phyloP scores from a whole-genome alignment of 2,888 invertebrate genomes.

The Pristionchus entomophagus region DNA sequence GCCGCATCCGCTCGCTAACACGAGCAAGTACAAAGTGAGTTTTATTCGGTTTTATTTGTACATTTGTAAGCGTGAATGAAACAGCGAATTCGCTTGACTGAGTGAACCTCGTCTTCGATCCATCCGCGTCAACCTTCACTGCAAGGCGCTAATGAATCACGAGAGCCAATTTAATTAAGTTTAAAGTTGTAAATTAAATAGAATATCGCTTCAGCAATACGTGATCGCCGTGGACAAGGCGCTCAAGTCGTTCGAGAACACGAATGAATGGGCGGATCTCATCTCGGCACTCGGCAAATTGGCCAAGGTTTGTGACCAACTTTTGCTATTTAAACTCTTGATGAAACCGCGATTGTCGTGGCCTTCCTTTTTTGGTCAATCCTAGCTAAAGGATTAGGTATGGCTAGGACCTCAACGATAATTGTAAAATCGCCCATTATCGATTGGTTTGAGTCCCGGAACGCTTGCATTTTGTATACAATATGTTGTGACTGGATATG shows the following conservation, averaged over 20 bases:
- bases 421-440: neutral
- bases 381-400: neutral
- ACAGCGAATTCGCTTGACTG: no score
- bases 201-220: slow-evolving; percentile 79
- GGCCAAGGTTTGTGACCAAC: slow-evolving; percentile 83
- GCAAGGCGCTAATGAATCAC: no score
- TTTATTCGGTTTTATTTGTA: neutral
- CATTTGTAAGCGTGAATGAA: no score
- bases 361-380: neutral
- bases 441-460: neutral
- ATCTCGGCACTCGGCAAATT: slow-evolving; percentile 91
- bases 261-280: slow-evolving; percentile 95
- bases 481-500: neutral
- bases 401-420: no score
- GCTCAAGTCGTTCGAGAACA: slow-evolving; percentile 90
- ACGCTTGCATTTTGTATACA: neutral
- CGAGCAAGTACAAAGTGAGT: slow-evolving; percentile 61
- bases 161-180: neutral
- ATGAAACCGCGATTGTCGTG: neutral
- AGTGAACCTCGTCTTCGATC: no score
- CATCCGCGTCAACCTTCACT: no score
- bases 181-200: neutral
- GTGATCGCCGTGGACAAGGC: slow-evolving; percentile 89
- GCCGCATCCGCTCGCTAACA: slow-evolving; percentile 46
- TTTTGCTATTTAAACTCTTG: neutral